Evolutionary conservation across 2,113 vertebrate genomes (phyloP).

Genomic region (Notothenia rossii): DNA sequence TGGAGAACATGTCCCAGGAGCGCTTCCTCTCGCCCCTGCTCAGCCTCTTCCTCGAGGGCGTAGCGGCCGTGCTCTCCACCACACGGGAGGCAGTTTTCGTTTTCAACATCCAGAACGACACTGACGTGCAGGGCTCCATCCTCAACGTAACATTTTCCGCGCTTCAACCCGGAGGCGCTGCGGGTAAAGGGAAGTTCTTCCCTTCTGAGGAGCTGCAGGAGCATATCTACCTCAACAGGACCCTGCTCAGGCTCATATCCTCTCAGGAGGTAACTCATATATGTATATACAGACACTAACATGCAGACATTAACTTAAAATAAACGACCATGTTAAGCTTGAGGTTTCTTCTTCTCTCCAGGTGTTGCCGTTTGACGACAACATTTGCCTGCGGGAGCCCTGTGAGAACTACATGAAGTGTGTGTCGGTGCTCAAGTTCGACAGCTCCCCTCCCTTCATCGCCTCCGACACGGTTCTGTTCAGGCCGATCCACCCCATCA

Average conservation of each 20-base stretch:
- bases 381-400: constrained; percentile 96
- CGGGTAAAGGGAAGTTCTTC: constrained; percentile 87
- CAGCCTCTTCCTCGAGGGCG: constrained; percentile 91
- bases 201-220: constrained; percentile 96
- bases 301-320: neutral
- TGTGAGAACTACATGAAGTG: constrained; percentile 99
- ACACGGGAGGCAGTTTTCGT: constrained; percentile 91
- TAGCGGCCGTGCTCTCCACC: constrained; percentile 93
- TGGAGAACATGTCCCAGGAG: constrained; percentile 99
- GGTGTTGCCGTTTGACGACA: constrained; percentile 97
- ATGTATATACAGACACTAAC: neutral
- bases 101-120: constrained; percentile 97
- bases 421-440: constrained; percentile 94
- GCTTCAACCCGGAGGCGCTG: constrained; percentile 87
- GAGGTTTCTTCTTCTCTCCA: constrained; percentile 19
- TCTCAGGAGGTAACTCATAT: constrained; percentile 84
- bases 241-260: constrained; percentile 90
- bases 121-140: constrained; percentile 91
- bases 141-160: constrained; percentile 97
- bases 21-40: constrained; percentile 95
- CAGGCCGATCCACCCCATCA: constrained; percentile 96
- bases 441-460: constrained; percentile 96
- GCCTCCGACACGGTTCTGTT: constrained; percentile 94
- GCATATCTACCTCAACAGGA: constrained; percentile 97
- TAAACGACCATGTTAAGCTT: neutral